Evolutionary conservation across 2,113 vertebrate species (phyloP), one percentile per base, ranked within the genome.

Genomic region (Symphodus melops): DNA sequence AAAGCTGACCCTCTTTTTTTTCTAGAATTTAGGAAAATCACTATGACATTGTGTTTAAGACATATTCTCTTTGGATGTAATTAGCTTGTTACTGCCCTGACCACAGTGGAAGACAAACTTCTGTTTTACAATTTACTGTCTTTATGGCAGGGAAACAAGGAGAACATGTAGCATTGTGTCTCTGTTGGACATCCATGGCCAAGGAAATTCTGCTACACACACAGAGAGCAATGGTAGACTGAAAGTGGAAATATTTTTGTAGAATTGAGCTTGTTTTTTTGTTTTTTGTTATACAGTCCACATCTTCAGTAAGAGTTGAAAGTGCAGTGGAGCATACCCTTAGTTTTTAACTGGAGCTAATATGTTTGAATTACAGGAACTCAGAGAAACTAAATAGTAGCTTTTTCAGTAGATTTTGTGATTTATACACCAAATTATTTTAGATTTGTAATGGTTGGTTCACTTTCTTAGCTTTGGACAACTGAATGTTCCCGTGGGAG

Each of bases 1-100:
- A 72, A 64, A 70, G 70, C 74, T 77, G 65, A 86, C 75, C 68
- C 69, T 68, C 53, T 65, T 81, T 76, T 67, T 67, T 59, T 36
- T 19, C 28, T 33, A 33, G 1, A 33, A 33, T 33, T 33, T 77
- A 11, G 62, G 68, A 23, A 57, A 3, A 89, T 48, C 72, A 7
- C 52, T 67, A 23, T 77, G 68, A 68, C 64, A 81, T 75, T 75
- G 69, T 76, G 57, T 79, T 42, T 19, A 75, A 80, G 70, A 75
- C 57, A 33, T 65, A 51, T 68, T 73, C 60, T 66, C 41, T 63
- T 72, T 77, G 65, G 68, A 17, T 72, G 72, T 42, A 74, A 84
- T 80, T 77, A 62, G 55, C 46, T 81, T 63, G 53, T 59, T 68
- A 73, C 78, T 56, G 54, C 63, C 63, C 11, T 72, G 28, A 72